Percentiles rank a stretch among this genome's conserved stretches.
phyloP scores from a whole-genome alignment of 1,140 invertebrate genomes.

The Drosophila melanica region DNA sequence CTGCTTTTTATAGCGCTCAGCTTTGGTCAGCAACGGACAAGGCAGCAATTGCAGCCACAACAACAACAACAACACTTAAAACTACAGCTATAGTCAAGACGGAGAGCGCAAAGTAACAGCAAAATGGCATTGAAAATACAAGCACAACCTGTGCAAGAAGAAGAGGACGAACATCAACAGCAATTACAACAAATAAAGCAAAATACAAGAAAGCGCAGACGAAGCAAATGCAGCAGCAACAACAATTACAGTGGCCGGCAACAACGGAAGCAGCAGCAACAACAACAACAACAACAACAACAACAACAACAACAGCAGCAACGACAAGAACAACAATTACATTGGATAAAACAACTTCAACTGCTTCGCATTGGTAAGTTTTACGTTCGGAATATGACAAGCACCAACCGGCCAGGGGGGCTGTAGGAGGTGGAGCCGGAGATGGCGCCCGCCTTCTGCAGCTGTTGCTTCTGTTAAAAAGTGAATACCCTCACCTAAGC shows the following conservation, averaged over 20 bases:
- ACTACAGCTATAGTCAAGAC: constrained; percentile 1
- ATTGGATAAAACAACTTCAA: constrained; percentile 73
- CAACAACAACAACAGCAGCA: constrained; percentile 53
- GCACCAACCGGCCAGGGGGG: not conserved
- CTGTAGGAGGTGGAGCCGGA: not conserved
- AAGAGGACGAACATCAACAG: constrained; percentile 35
- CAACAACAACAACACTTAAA: constrained; percentile 22
- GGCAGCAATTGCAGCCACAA: constrained; percentile 34
- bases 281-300: constrained; percentile 14
- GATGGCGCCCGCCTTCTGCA: constrained; percentile 25
- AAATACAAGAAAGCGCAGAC: constrained; percentile 54
- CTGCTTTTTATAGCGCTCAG: constrained; percentile 24
- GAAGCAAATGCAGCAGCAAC: constrained; percentile 27
- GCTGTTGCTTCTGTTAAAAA: constrained; percentile 42
- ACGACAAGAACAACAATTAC: constrained; percentile 16
- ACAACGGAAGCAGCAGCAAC: constrained; percentile 42
- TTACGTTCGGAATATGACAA: constrained; percentile 7
- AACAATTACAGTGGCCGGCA: constrained; percentile 55
- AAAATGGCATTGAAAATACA: constrained; percentile 52
- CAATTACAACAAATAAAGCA: constrained; percentile 37
- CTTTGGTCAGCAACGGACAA: not conserved
- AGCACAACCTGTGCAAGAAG: constrained; percentile 7
- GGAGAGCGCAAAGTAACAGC: constrained; percentile 24
- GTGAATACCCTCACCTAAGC: constrained; percentile 13
- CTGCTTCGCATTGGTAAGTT: constrained; percentile 62